Evolutionary conservation across 2,113 vertebrate species (phyloP).

Genomic region (Mola mola): DNA sequence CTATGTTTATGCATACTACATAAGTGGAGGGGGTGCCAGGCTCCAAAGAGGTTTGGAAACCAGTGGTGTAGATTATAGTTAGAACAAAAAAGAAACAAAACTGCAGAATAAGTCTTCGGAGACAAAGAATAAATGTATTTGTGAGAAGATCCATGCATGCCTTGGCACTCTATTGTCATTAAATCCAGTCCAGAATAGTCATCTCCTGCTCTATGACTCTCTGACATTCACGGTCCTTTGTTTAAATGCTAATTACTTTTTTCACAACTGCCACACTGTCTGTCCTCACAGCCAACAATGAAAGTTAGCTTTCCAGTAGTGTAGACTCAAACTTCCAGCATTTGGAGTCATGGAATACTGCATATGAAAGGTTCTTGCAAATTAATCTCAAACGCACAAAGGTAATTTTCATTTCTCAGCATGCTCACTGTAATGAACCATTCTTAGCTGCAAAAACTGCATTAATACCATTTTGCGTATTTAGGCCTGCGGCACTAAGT

Average conservation of each 20-base stretch:
- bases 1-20: too few relatives aligned
- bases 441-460: conserved; percentile 11
- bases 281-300: conserved; percentile 2
- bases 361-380: background rate
- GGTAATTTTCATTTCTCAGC: background rate
- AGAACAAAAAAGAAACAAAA: too few relatives aligned
- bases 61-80: too few relatives aligned
- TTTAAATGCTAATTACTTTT: conserved; percentile 69
- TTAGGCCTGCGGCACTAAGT: background rate
- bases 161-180: too few relatives aligned
- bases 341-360: background rate
- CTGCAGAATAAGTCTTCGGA: too few relatives aligned
- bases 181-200: conserved; percentile 18
- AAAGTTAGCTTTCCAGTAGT: conserved; percentile 13
- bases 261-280: conserved; percentile 53
- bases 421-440: conserved; percentile 2
- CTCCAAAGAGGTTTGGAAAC: too few relatives aligned
- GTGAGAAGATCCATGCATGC: too few relatives aligned
- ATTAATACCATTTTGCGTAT: background rate
- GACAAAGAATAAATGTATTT: background rate
- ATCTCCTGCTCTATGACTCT: conserved; percentile 15
- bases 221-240: conserved; percentile 48
- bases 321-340: background rate
- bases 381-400: background rate
- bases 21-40: too few relatives aligned